A percentile compares a stretch with the other conserved stretches of the same genome.
Conservation (phyloP, 2,888 invertebrate genomes). For the Orgyia antiqua region DNA sequence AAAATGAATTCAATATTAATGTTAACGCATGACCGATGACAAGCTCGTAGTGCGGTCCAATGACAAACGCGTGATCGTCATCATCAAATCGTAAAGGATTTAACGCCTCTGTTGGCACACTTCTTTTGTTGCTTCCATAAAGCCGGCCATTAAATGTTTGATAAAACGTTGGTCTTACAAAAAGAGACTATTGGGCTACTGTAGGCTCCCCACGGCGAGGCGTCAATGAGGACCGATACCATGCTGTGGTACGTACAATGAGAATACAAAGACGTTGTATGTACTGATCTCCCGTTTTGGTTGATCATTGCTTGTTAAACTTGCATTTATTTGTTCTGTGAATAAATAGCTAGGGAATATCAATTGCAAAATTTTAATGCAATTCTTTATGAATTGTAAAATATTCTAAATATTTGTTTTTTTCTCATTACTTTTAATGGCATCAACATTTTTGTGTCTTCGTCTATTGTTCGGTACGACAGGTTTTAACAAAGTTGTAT, state of each 20-base stretch:
- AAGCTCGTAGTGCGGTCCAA: constrained; percentile 46
- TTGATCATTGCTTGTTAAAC: constrained; percentile 49
- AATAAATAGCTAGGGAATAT: too few species aligned
- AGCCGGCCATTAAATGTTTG: constrained; percentile 77
- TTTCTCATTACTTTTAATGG: too few species aligned
- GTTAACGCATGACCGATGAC: constrained; percentile 46
- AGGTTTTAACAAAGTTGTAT: too few species aligned
- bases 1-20: constrained; percentile 29
- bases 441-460: too few species aligned
- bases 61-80: constrained; percentile 71
- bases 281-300: constrained; percentile 46
- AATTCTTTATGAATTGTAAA: too few species aligned
- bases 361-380: too few species aligned
- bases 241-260: constrained; percentile 58
- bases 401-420: too few species aligned
- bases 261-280: constrained; percentile 42
- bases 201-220: constrained; percentile 64
- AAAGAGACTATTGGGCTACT: constrained; percentile 69
- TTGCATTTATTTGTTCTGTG: constrained; percentile 23
- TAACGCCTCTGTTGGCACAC: constrained; percentile 77
- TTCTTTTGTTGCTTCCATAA: constrained; percentile 74
- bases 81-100: constrained; percentile 77
- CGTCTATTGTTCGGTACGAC: too few species aligned
- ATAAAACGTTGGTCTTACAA: constrained; percentile 71
- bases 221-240: constrained; percentile 58